Evolutionary conservation across 1,140 invertebrate genomes (phyloP).

Genomic region (Lordiphosa collinella): DNA sequence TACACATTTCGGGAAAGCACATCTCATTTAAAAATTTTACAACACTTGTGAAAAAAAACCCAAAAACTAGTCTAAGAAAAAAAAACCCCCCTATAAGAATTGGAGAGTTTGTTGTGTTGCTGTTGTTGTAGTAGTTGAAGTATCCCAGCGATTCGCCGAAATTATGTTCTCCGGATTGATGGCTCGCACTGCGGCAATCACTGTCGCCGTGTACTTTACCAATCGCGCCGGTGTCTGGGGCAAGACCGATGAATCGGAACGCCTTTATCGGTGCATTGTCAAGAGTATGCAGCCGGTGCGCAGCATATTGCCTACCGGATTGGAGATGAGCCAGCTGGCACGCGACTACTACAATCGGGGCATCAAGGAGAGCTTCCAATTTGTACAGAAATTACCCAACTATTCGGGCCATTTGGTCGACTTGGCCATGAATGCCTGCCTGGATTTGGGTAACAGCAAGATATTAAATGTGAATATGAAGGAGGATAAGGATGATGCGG

Average conservation of each 20-base stretch:
- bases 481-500: too few species aligned
- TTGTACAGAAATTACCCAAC: constrained; percentile 16
- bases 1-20: not conserved
- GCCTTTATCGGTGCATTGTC: constrained; percentile 2
- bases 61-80: too few species aligned
- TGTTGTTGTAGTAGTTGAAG: too few species aligned
- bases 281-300: constrained; percentile 1
- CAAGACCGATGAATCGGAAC: constrained; percentile 19
- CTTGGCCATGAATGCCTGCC: not conserved
- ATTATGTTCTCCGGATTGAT: constrained; percentile 19
- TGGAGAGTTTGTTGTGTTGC: too few species aligned
- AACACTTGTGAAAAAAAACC: not conserved
- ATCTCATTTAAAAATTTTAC: not conserved
- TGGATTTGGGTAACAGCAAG: not conserved
- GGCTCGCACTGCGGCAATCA: constrained; percentile 10
- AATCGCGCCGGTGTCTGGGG: constrained; percentile 28
- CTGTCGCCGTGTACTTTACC: constrained; percentile 29
- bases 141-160: too few species aligned
- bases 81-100: too few species aligned
- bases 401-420: constrained; percentile 1
- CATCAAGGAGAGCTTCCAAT: constrained; percentile 13
- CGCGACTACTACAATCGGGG: constrained; percentile 12
- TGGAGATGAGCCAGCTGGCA: not conserved
- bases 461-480: not conserved
- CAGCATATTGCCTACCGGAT: not conserved